phyloP scores from a whole-genome alignment of 2,888 invertebrate species.

The Dicranocentrus wangi region DNA sequence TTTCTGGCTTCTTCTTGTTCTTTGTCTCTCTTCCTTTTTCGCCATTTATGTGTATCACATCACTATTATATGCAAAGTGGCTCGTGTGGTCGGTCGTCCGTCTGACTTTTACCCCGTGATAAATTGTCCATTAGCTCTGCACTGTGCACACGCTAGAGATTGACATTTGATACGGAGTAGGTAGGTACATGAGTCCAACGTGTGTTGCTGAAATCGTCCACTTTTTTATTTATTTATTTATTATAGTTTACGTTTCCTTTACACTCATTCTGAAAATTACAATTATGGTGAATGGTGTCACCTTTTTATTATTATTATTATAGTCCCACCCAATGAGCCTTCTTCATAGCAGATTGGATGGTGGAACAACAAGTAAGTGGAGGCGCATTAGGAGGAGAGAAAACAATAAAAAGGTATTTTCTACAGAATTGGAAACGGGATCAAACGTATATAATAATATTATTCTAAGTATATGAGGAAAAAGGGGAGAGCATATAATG shows the following conservation, averaged over 20 bases:
- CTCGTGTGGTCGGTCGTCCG: no score
- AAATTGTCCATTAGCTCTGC: no score
- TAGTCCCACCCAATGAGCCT: not conserved
- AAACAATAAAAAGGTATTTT: not conserved
- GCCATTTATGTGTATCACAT: no score
- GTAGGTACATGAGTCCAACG: no score
- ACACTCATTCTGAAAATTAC: no score
- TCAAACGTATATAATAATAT: not conserved
- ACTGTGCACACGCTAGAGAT: no score
- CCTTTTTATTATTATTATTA: not conserved
- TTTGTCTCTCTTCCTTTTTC: not conserved
- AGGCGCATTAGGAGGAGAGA: not conserved
- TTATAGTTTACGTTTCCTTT: no score
- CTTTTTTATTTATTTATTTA: no score
- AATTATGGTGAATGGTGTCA: conserved; percentile 36
- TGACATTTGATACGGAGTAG: conserved; percentile 1
- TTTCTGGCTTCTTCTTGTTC: not conserved
- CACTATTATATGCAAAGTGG: no score
- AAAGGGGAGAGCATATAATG: not conserved
- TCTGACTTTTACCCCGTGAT: no score
- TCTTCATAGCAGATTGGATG: not conserved
- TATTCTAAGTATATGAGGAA: not conserved
- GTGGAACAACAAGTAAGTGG: no score
- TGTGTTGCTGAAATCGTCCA: no score
- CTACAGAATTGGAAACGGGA: conserved; percentile 5